phyloP scores from a whole-genome alignment of 35 echinoderm and acorn worm species.

The Strongylocentrotus purpuratus region DNA sequence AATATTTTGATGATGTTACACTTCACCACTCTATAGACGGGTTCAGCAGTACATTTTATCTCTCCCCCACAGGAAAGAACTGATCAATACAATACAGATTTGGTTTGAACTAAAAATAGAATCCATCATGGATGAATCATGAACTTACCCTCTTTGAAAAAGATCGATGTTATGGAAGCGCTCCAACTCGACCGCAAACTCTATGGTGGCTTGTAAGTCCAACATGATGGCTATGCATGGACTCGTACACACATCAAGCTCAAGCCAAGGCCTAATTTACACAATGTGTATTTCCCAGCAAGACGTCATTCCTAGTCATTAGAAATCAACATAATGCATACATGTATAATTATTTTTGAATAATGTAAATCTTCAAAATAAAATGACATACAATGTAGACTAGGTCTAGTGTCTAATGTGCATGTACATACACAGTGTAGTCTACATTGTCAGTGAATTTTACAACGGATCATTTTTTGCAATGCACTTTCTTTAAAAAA shows the following conservation, averaged over 20 bases:
- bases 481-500: neutral
- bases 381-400: too few relatives aligned
- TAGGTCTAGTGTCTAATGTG: too few relatives aligned
- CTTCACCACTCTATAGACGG: too few relatives aligned
- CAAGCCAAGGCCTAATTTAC: neutral
- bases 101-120: neutral
- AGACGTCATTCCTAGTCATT: neutral
- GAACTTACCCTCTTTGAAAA: slow-evolving; percentile 88
- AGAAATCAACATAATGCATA: neutral
- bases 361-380: neutral
- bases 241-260: neutral
- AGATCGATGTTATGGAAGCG: slow-evolving; percentile 91
- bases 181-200: slow-evolving; percentile 80
- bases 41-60: too few relatives aligned
- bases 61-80: neutral
- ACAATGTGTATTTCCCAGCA: neutral
- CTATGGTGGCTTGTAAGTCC: slow-evolving; percentile 83
- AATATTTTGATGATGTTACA: too few relatives aligned
- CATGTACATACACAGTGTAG: neutral
- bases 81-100: neutral
- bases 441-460: too few relatives aligned
- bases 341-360: neutral
- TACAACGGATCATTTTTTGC: neutral
- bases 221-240: slow-evolving; percentile 50
- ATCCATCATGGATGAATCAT: neutral